Percentiles rank a stretch among this genome's conserved stretches.
phyloP scores from a whole-genome alignment of 1,140 invertebrate species.

The Zaprionus inermis region DNA sequence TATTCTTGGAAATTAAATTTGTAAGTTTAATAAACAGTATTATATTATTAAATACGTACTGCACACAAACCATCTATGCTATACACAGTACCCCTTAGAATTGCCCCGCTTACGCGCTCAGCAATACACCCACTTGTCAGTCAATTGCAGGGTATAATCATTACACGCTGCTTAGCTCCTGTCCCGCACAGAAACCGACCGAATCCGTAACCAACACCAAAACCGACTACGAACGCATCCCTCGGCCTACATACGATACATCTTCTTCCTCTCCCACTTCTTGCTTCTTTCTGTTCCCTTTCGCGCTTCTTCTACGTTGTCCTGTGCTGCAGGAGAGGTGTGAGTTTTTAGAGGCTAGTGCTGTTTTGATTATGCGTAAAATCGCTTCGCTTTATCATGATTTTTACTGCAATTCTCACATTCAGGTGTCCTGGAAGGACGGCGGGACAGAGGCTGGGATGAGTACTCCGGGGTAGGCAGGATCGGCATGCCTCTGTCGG shows the following conservation, averaged over 20 bases:
- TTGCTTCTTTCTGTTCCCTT: no score
- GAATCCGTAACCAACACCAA: constrained; percentile 35
- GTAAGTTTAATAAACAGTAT: no score
- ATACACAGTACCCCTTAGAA: neutral
- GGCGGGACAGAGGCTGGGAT: neutral
- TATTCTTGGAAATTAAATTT: no score
- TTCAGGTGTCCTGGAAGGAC: constrained; percentile 28
- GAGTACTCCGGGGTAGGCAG: no score
- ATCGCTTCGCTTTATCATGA: constrained; percentile 75
- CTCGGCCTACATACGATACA: no score
- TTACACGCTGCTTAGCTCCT: constrained; percentile 77
- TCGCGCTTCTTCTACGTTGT: constrained; percentile 11
- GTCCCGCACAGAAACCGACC: constrained; percentile 46
- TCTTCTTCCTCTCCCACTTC: neutral
- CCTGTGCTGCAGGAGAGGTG: constrained; percentile 44
- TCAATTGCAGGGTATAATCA: constrained; percentile 41
- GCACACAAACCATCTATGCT: no score
- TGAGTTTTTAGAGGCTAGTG: constrained; percentile 70
- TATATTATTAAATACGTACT: no score
- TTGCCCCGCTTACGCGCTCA: neutral
- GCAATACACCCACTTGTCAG: neutral
- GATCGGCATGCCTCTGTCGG: neutral
- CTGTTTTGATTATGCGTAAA: constrained; percentile 81
- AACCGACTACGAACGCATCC: constrained; percentile 14
- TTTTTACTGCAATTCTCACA: constrained; percentile 62